A percentile compares a stretch with the other conserved stretches of the same genome.
phyloP scores from a whole-genome alignment of 1,140 invertebrate species.

The Trachymyrmex cornetzi region DNA sequence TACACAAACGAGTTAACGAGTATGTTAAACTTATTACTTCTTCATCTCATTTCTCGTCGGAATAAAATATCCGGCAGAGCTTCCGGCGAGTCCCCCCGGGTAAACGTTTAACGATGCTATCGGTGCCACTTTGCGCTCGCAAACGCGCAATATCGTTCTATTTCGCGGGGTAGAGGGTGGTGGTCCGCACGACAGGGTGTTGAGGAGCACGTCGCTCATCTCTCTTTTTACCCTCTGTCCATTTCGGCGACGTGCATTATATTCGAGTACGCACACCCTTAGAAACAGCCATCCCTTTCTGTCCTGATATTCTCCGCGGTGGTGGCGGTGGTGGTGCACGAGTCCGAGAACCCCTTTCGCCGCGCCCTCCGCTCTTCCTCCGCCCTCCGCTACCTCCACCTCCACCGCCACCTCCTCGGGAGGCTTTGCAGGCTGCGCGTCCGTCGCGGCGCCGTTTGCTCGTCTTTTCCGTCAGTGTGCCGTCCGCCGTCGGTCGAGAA shows the following conservation, averaged over 20 bases:
- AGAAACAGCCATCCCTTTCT: slow-evolving; percentile 68
- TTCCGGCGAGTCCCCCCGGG: background rate
- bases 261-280: slow-evolving; percentile 51
- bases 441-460: slow-evolving; percentile 78
- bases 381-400: slow-evolving; percentile 27
- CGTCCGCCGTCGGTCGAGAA: slow-evolving; percentile 85
- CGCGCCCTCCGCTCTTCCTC: slow-evolving; percentile 52
- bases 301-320: slow-evolving; percentile 16
- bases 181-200: background rate
- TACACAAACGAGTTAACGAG: no score
- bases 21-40: background rate
- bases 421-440: slow-evolving; percentile 79
- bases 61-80: slow-evolving; percentile 23
- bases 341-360: slow-evolving; percentile 48
- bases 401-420: slow-evolving; percentile 67
- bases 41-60: background rate
- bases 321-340: slow-evolving; percentile 24
- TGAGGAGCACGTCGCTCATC: slow-evolving; percentile 29
- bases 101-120: slow-evolving; percentile 48
- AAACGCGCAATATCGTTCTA: slow-evolving; percentile 20
- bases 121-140: slow-evolving; percentile 35
- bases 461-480: slow-evolving; percentile 84
- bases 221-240: slow-evolving; percentile 9
- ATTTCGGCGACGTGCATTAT: slow-evolving; percentile 35
- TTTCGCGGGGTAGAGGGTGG: background rate